These are phyloP conservation scores for Chrysogorgia sp. DNA, from an alignment of 92 coral and sea anemone genomes.

Conservation along the genomic window DNA sequence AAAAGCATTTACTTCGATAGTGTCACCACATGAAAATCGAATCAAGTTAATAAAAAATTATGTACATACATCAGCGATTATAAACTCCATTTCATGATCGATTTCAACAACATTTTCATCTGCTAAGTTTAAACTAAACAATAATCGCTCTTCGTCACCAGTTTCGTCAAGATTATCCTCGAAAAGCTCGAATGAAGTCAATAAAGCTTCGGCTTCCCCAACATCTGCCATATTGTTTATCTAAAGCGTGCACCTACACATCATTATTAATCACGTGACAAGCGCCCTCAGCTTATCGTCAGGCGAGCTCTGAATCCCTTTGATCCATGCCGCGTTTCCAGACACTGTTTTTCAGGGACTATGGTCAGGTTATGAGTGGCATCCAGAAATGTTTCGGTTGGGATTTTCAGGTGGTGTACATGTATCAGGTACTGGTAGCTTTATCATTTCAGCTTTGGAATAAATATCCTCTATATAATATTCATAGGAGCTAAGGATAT, in stretches of 20 bases:
- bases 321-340: too few species aligned
- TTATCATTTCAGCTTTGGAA: slow-evolving; percentile 48
- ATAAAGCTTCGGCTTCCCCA: background rate
- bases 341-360: too few species aligned
- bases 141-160: background rate
- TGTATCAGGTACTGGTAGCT: slow-evolving; percentile 15
- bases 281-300: slow-evolving; percentile 3
- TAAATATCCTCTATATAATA: slow-evolving; percentile 52
- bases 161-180: background rate
- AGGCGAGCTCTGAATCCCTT: background rate
- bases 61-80: background rate
- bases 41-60: too few species aligned
- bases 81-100: background rate
- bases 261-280: background rate
- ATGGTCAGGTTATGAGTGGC: slow-evolving; percentile 54
- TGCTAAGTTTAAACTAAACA: background rate
- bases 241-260: slow-evolving; percentile 9
- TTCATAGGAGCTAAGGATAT: slow-evolving; percentile 57
- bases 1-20: too few species aligned
- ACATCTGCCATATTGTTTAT: slow-evolving; percentile 2
- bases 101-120: background rate
- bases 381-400: slow-evolving; percentile 30
- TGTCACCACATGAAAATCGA: too few species aligned
- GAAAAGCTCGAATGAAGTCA: too few species aligned
- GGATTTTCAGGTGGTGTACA: slow-evolving; percentile 46